Percentiles rank a stretch among this genome's conserved stretches.
phyloP scores from a whole-genome alignment of 2,113 vertebrate species.

The Neodontobutis hainanensis region DNA sequence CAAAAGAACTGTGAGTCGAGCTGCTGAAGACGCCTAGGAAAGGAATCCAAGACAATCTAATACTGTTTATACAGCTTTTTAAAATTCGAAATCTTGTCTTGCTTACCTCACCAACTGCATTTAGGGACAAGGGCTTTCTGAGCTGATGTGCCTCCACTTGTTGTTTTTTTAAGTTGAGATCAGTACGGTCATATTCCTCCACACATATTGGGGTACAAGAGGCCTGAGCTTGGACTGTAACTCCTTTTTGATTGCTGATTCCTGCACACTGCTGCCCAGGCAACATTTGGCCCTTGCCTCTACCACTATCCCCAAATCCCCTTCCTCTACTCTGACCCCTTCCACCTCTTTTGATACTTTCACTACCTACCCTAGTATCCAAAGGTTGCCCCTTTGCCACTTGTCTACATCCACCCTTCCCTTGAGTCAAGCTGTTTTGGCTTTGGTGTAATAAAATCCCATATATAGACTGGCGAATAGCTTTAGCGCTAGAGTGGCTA shows the following conservation, averaged over 20 bases:
- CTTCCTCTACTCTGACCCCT: slow-evolving; percentile 33
- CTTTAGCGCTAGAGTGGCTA: slow-evolving; percentile 79
- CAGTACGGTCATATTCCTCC: slow-evolving; percentile 85
- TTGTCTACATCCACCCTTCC: slow-evolving; percentile 1
- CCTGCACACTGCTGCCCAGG: slow-evolving; percentile 17
- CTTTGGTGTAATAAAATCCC: slow-evolving; percentile 77
- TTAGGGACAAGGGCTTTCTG: slow-evolving; percentile 65
- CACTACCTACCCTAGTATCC: slow-evolving; percentile 1
- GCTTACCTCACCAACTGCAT: slow-evolving; percentile 83
- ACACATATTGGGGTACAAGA: slow-evolving; percentile 51
- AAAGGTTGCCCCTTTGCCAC: not conserved
- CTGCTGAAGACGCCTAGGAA: slow-evolving; percentile 45
- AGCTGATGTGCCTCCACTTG: slow-evolving; percentile 67
- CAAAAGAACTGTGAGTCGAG: slow-evolving; percentile 58
- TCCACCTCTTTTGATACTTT: slow-evolving; percentile 25
- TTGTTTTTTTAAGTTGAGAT: slow-evolving; percentile 81
- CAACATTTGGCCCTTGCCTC: slow-evolving; percentile 13
- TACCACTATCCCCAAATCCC: slow-evolving; percentile 6
- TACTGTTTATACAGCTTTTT: not conserved
- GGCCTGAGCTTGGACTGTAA: slow-evolving; percentile 4
- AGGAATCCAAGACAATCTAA: not conserved
- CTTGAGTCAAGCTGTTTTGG: slow-evolving; percentile 4
- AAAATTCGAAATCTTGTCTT: not conserved
- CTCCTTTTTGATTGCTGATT: slow-evolving; percentile 14
- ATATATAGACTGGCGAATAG: slow-evolving; percentile 86